phyloP scores from a whole-genome alignment of 2,888 invertebrate species.

The Diarsia brunnea region DNA sequence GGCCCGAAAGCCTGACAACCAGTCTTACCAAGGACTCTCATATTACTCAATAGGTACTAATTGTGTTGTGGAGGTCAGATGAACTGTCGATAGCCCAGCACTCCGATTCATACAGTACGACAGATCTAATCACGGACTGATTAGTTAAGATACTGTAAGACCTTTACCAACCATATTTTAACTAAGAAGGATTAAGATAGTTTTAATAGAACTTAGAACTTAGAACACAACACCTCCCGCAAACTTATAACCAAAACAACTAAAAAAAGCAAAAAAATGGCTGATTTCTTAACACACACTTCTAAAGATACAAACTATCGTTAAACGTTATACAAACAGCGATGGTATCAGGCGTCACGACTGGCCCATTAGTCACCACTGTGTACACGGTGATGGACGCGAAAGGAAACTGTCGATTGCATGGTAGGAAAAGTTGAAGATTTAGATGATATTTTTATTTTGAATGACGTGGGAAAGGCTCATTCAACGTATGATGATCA shows the following conservation, averaged over 20 bases:
- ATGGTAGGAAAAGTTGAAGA: slow-evolving; percentile 3
- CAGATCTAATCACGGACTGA: too few species aligned
- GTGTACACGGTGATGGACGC: slow-evolving; percentile 37
- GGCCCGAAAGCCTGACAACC: too few species aligned
- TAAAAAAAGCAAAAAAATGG: slow-evolving; percentile 13
- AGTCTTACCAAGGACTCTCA: too few species aligned
- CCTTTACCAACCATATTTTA: too few species aligned
- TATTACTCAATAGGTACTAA: too few species aligned
- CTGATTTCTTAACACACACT: slow-evolving; percentile 43
- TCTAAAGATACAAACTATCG: slow-evolving; percentile 54
- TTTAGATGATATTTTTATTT: neutral
- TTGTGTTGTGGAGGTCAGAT: too few species aligned
- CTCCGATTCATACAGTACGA: too few species aligned
- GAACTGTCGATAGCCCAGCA: too few species aligned
- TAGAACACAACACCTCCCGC: neutral
- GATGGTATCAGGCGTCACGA: slow-evolving; percentile 65
- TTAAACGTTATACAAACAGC: slow-evolving; percentile 67
- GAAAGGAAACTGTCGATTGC: slow-evolving; percentile 12
- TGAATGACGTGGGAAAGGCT: slow-evolving; percentile 10
- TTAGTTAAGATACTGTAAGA: too few species aligned
- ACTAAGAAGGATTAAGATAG: neutral
- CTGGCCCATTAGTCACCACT: slow-evolving; percentile 56
- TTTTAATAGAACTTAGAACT: neutral
- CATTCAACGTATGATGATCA: neutral
- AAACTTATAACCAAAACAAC: neutral